phyloP scores from a whole-genome alignment of 2,888 invertebrate genomes.

The Lypha dubia region DNA sequence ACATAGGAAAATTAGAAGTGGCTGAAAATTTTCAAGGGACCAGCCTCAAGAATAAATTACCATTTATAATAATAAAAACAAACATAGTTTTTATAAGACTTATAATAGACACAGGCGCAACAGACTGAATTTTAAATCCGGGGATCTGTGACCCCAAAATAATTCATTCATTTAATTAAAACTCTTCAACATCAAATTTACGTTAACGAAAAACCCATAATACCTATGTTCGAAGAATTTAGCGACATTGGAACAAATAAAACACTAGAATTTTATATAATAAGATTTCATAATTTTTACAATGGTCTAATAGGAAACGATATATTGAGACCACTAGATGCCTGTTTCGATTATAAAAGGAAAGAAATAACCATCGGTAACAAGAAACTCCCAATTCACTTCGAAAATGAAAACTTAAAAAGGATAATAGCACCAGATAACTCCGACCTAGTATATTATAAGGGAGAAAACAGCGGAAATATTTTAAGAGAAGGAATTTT shows the following conservation, averaged over 20 bases:
- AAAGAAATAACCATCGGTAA: slow-evolving; percentile 43
- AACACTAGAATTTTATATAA: slow-evolving; percentile 34
- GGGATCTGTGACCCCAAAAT: too few relatives aligned
- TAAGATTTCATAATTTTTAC: slow-evolving; percentile 22
- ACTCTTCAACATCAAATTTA: too few relatives aligned
- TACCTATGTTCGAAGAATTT: too few relatives aligned
- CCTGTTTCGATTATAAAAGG: slow-evolving; percentile 16
- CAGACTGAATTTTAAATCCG: too few relatives aligned
- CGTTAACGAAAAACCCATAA: too few relatives aligned
- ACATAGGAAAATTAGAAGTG: neutral
- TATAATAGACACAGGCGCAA: too few relatives aligned
- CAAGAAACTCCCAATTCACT: slow-evolving; percentile 4
- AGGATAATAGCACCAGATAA: slow-evolving; percentile 27
- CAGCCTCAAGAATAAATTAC: slow-evolving; percentile 1
- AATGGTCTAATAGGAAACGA: slow-evolving; percentile 28
- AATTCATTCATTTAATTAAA: too few relatives aligned
- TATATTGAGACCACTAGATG: neutral
- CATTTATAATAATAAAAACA: slow-evolving; percentile 17
- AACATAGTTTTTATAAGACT: too few relatives aligned
- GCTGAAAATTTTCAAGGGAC: slow-evolving; percentile 15
- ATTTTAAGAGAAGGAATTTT: slow-evolving; percentile 28
- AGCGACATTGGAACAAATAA: too few relatives aligned
- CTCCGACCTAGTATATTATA: slow-evolving; percentile 21
- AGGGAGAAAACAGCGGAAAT: slow-evolving; percentile 22
- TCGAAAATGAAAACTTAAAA: slow-evolving; percentile 23